A percentile compares a stretch with the other conserved stretches of the same genome.
These are phyloP conservation scores for Kryptopterus vitreolus DNA, from an alignment of 2,797 vertebrate genomes.

Conservation along the genomic window DNA sequence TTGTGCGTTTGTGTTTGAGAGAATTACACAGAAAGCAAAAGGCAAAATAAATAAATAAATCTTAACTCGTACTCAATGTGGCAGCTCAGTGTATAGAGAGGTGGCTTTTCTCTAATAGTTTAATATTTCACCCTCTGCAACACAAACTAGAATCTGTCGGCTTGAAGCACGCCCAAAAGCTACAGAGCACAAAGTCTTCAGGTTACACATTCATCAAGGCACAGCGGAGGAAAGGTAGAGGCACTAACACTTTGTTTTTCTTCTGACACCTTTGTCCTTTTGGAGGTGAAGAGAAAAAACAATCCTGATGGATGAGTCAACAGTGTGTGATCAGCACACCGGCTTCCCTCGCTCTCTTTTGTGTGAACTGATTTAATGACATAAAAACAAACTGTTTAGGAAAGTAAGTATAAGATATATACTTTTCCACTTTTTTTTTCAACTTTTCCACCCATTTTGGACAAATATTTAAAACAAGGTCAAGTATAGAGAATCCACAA, in stretches of 20 bases:
- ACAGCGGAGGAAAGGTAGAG: slow-evolving; percentile 4
- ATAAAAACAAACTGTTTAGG: no score
- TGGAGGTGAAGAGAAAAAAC: slow-evolving; percentile 34
- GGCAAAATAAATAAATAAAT: neutral
- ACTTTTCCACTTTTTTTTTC: no score
- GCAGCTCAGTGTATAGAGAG: slow-evolving; percentile 9
- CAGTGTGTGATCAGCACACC: neutral
- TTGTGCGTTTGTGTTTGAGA: neutral
- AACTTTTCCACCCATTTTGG: neutral
- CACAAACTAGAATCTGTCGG: slow-evolving; percentile 33
- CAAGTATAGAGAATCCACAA: no score
- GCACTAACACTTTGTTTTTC: slow-evolving; percentile 18
- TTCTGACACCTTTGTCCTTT: slow-evolving; percentile 29
- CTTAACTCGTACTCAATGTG: slow-evolving; percentile 22
- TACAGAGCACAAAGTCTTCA: slow-evolving; percentile 1
- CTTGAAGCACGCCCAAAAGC: slow-evolving; percentile 36
- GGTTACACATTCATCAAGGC: slow-evolving; percentile 41
- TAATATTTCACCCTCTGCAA: slow-evolving; percentile 46
- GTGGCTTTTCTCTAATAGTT: slow-evolving; percentile 37
- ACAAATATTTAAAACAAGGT: neutral
- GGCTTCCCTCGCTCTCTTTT: slow-evolving; percentile 7
- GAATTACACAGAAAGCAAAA: neutral
- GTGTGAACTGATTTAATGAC: slow-evolving; percentile 9
- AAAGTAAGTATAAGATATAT: no score
- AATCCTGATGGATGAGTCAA: slow-evolving; percentile 28